Conservation (phyloP, 1,140 invertebrate species). For the Lordiphosa clarofinis region DNA sequence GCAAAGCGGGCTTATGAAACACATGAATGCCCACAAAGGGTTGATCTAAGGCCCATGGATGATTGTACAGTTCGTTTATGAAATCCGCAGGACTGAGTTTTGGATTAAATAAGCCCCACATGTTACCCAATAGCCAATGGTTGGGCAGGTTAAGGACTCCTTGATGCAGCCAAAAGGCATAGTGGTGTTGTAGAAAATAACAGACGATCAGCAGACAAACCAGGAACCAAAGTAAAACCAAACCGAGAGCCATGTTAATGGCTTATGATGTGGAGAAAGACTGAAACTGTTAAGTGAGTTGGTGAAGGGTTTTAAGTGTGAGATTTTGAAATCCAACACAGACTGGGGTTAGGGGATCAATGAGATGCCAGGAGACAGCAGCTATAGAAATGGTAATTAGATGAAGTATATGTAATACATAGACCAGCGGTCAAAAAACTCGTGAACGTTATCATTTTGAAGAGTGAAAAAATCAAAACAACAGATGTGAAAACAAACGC, state of each 20-base stretch:
- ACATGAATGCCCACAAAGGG: slow-evolving; percentile 80
- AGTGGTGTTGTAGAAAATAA: slow-evolving; percentile 40
- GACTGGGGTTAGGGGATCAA: slow-evolving; percentile 13
- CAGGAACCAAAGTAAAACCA: slow-evolving; percentile 13
- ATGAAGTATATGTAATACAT: no score
- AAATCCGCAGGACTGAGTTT: slow-evolving; percentile 56
- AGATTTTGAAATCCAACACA: not conserved
- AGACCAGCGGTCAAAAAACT: no score
- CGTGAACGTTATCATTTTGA: no score
- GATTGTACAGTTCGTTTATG: slow-evolving; percentile 53
- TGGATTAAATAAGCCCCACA: slow-evolving; percentile 57
- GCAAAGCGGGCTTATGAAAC: slow-evolving; percentile 79
- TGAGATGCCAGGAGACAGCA: no score
- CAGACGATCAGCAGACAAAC: slow-evolving; percentile 17
- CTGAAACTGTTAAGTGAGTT: not conserved
- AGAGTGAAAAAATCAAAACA: no score
- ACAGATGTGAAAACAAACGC: no score
- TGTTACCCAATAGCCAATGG: slow-evolving; percentile 74
- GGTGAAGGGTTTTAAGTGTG: slow-evolving; percentile 22
- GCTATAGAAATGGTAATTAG: no score
- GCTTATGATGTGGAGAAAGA: slow-evolving; percentile 1
- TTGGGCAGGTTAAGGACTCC: slow-evolving; percentile 76
- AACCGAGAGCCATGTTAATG: slow-evolving; percentile 32
- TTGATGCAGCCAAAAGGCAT: slow-evolving; percentile 73
- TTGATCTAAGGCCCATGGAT: slow-evolving; percentile 50